phyloP scores from a whole-genome alignment of 1,140 invertebrate species.

The Dolichoris vasculosae region DNA sequence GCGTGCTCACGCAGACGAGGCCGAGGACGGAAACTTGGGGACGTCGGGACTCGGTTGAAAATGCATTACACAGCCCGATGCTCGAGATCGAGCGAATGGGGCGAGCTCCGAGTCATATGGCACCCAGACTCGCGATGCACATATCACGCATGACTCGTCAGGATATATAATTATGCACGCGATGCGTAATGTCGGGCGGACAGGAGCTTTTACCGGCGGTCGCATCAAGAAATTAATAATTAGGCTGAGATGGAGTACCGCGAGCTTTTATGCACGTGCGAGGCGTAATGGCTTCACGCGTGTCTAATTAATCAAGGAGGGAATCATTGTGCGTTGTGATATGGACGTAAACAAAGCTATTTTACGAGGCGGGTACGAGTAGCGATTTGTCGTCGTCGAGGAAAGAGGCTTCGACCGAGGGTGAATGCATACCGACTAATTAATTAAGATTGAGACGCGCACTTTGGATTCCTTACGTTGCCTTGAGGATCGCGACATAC shows the following conservation, averaged over 20 bases:
- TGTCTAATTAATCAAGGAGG: constrained; percentile 48
- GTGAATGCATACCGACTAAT: constrained; percentile 11
- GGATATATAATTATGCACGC: constrained; percentile 72
- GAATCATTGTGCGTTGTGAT: not conserved
- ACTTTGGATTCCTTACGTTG: not conserved
- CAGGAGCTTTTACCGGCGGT: constrained; percentile 61
- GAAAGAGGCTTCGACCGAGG: not conserved
- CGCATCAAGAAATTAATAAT: constrained; percentile 76
- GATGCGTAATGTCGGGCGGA: constrained; percentile 65
- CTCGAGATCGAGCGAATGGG: not conserved
- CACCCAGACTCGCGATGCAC: constrained; percentile 58
- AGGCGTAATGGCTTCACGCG: constrained; percentile 45
- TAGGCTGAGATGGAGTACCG: constrained; percentile 63
- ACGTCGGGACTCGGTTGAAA: constrained; percentile 61
- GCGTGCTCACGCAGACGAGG: not conserved
- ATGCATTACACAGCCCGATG: constrained; percentile 67
- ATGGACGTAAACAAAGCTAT: not conserved
- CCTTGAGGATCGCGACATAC: not conserved
- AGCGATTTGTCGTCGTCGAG: not conserved
- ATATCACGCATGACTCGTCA: constrained; percentile 69
- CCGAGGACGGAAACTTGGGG: not conserved
- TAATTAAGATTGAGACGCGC: not conserved
- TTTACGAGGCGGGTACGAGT: not conserved
- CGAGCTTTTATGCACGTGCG: constrained; percentile 18
- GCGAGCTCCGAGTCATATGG: constrained; percentile 67